Percentiles rank a stretch among this genome's conserved stretches.
These are phyloP conservation scores for Sinonovacula constricta DNA, from an alignment of 1,140 invertebrate species.

Conservation along the genomic window DNA sequence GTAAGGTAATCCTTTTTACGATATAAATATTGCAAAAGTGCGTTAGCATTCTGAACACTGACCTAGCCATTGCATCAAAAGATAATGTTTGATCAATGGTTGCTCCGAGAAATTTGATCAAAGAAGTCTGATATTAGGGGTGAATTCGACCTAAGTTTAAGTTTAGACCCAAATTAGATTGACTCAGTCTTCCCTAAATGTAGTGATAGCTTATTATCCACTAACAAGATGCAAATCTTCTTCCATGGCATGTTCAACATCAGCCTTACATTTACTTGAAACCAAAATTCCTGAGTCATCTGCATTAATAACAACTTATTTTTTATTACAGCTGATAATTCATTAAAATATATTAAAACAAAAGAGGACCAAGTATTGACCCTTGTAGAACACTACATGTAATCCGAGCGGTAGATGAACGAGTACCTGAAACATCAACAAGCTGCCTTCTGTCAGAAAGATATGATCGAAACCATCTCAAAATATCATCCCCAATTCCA, in stretches of 20 bases:
- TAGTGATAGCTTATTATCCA: too few relatives aligned
- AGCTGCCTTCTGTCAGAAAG: slow-evolving; percentile 45
- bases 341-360: slow-evolving; percentile 56
- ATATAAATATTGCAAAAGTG: too few relatives aligned
- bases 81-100: slow-evolving; percentile 26
- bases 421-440: slow-evolving; percentile 30
- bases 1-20: slow-evolving; percentile 25
- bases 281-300: slow-evolving; percentile 53
- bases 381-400: slow-evolving; percentile 50
- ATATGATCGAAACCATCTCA: slow-evolving; percentile 50
- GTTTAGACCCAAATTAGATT: slow-evolving; percentile 27
- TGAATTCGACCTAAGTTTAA: slow-evolving; percentile 6
- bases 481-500: slow-evolving; percentile 34
- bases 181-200: slow-evolving; percentile 45
- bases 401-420: slow-evolving; percentile 21
- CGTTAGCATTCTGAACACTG: slow-evolving; percentile 24
- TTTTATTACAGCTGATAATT: slow-evolving; percentile 42
- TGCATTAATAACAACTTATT: slow-evolving; percentile 45
- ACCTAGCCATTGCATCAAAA: slow-evolving; percentile 17
- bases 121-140: slow-evolving; percentile 11
- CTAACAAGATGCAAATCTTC: too few relatives aligned
- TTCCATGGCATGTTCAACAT: too few relatives aligned
- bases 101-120: slow-evolving; percentile 26
- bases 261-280: slow-evolving; percentile 47
- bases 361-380: slow-evolving; percentile 40